These are phyloP conservation scores for Leuciscus waleckii DNA, from an alignment of 2,797 vertebrate species.

Conservation along the genomic window DNA sequence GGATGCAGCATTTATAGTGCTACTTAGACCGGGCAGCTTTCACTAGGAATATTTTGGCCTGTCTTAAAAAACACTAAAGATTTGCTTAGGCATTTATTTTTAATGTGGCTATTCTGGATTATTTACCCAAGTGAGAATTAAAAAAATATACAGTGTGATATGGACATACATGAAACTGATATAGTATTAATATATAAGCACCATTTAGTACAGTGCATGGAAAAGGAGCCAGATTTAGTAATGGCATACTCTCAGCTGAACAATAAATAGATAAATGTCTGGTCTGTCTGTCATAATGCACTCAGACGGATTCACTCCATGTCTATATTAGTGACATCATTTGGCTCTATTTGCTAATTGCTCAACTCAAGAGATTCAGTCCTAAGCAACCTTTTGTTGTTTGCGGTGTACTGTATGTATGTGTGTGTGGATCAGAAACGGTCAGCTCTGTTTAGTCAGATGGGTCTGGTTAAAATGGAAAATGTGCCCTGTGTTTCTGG, in stretches of 20 bases:
- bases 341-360: constrained; percentile 35
- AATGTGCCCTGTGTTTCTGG: constrained; percentile 62
- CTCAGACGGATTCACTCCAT: constrained; percentile 10
- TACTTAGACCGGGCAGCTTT: constrained; percentile 59
- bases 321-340: constrained; percentile 28
- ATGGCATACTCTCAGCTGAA: neutral
- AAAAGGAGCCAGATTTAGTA: neutral
- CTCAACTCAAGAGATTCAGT: constrained; percentile 24
- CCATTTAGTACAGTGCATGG: neutral
- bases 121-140: constrained; percentile 62
- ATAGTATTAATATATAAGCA: neutral
- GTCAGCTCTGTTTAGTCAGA: constrained; percentile 64
- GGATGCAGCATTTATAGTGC: constrained; percentile 61
- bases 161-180: neutral
- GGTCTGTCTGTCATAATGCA: neutral
- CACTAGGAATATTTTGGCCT: constrained; percentile 55
- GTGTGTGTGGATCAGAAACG: constrained; percentile 44
- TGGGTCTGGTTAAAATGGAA: constrained; percentile 62
- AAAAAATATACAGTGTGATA: constrained; percentile 54
- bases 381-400: constrained; percentile 26
- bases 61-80: constrained; percentile 22
- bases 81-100: constrained; percentile 34
- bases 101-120: constrained; percentile 2
- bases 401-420: constrained; percentile 3
- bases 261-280: neutral